Conservation (phyloP, 2,113 vertebrate species). For the Pyrgilauda ruficollis region DNA sequence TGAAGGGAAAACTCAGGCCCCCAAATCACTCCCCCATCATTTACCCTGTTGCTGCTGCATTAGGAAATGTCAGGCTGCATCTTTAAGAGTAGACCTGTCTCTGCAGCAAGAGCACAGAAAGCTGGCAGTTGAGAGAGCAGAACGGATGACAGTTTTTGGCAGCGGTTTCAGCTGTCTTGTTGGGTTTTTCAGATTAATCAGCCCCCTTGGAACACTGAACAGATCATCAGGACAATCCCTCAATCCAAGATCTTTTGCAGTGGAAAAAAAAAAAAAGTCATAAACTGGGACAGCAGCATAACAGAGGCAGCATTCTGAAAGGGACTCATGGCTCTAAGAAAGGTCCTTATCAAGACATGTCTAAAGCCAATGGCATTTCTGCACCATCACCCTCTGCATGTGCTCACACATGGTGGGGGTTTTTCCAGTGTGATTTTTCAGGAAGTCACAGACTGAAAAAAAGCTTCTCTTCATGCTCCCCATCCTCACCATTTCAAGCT, state of each 20-base stretch:
- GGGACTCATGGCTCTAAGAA: not conserved
- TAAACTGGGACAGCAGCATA: not conserved
- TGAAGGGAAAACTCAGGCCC: not conserved
- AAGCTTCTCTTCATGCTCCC: not conserved
- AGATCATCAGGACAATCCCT: conserved; percentile 59
- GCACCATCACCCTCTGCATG: not conserved
- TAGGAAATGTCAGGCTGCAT: conserved; percentile 47
- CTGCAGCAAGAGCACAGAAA: conserved; percentile 4
- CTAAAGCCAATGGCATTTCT: conserved; percentile 40
- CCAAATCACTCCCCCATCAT: not conserved
- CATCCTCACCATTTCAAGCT: not conserved
- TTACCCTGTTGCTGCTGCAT: conserved; percentile 12
- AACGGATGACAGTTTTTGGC: conserved; percentile 66
- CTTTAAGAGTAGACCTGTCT: conserved; percentile 39
- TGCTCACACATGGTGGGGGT: not conserved
- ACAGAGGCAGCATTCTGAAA: conserved; percentile 47
- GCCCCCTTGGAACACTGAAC: conserved; percentile 62
- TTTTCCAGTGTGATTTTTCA: not conserved
- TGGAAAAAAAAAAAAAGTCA: not conserved
- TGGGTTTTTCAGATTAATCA: conserved; percentile 73
- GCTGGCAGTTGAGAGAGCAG: conserved; percentile 63
- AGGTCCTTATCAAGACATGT: conserved; percentile 5
- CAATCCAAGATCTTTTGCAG: conserved; percentile 44
- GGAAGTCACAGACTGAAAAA: not conserved
- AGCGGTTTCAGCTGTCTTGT: conserved; percentile 67